phyloP scores from a whole-genome alignment of 2,888 invertebrate species.

The Epirrhoe alternata region DNA sequence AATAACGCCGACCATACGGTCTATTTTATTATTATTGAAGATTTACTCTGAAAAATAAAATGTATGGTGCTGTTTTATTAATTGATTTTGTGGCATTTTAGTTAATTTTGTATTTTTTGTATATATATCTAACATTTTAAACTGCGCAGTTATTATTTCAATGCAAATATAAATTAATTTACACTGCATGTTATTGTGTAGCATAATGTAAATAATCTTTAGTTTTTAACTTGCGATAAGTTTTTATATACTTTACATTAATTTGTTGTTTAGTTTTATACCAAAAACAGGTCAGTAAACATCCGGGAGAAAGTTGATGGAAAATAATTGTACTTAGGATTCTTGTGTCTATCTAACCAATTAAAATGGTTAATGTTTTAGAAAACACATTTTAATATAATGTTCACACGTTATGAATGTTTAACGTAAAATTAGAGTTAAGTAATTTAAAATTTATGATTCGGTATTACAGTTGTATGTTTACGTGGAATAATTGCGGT shows the following conservation, averaged over 20 bases:
- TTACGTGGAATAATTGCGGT: constrained; percentile 19
- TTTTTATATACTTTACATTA: constrained; percentile 21
- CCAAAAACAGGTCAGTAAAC: constrained; percentile 67
- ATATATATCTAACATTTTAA: constrained; percentile 11
- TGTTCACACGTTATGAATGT: constrained; percentile 19
- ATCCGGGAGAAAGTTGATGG: constrained; percentile 29
- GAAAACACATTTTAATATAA: constrained; percentile 14
- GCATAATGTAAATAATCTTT: constrained; percentile 22
- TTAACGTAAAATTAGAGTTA: constrained; percentile 7
- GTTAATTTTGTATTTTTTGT: constrained; percentile 18
- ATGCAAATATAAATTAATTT: constrained; percentile 5
- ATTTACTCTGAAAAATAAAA: constrained; percentile 13
- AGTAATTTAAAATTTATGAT: constrained; percentile 14
- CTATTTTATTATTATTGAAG: constrained; percentile 11
- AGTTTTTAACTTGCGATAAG: constrained; percentile 14
- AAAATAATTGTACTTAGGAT: constrained; percentile 19
- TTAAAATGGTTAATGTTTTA: constrained; percentile 1
- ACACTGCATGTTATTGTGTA: constrained; percentile 13
- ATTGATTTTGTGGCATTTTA: constrained; percentile 25
- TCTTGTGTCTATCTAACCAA: constrained; percentile 9
- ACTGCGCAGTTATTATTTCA: constrained; percentile 12
- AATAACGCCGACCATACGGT: constrained; percentile 14
- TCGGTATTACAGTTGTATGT: constrained; percentile 33
- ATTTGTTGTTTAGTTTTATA: constrained; percentile 50
- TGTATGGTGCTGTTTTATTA: constrained; percentile 29